Percentiles rank a stretch among this genome's conserved stretches.
Evolutionary conservation across 2,113 vertebrate genomes (phyloP).

Genomic region (Gorilla gorilla): DNA sequence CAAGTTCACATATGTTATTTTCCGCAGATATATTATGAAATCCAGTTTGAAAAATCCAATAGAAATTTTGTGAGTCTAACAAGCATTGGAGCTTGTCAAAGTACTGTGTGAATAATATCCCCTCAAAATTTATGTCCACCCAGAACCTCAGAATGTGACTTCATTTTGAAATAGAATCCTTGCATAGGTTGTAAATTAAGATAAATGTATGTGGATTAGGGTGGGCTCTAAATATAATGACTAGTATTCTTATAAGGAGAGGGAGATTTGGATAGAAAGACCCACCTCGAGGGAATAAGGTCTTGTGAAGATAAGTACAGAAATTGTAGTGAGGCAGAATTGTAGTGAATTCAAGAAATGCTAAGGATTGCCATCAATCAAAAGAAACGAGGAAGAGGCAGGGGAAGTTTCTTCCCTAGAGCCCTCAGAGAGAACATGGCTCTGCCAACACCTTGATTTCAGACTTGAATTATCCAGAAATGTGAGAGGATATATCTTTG

Average conservation of each 20-base stretch:
- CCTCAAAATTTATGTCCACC: not conserved
- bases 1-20: not conserved
- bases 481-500: not conserved
- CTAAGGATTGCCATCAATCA: not conserved
- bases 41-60: not conserved
- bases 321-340: not conserved
- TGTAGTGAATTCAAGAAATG: not conserved
- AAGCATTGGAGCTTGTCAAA: not conserved
- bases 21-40: not conserved
- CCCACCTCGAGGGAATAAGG: not conserved
- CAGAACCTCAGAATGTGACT: not conserved
- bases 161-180: not conserved
- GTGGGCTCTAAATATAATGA: not conserved
- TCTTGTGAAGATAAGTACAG: too few species aligned
- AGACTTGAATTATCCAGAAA: not conserved
- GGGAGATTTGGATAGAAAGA: not conserved
- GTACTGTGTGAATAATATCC: not conserved
- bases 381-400: not conserved
- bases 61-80: not conserved
- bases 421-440: not conserved
- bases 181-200: not conserved
- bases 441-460: not conserved
- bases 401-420: not conserved
- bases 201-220: too few species aligned
- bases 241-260: too few species aligned